Conservation (phyloP, 2,113 vertebrate species). For the Miniopterus natalensis region DNA sequence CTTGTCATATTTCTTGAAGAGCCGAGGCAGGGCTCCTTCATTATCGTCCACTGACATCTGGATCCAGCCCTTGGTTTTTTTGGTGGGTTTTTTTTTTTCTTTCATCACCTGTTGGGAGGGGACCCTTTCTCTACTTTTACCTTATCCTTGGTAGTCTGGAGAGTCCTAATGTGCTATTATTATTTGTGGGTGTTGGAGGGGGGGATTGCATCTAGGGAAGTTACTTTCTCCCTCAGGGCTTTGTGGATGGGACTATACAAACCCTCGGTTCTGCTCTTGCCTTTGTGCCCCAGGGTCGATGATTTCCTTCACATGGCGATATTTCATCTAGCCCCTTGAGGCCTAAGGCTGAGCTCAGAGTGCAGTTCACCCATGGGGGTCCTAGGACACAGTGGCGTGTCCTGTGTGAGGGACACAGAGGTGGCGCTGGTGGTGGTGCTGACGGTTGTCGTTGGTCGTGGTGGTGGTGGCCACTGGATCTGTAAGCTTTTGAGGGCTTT, state of each 20-base stretch:
- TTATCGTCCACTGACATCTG: not conserved
- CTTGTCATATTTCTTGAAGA: not conserved
- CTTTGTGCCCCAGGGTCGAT: not conserved
- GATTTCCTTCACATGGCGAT: not conserved
- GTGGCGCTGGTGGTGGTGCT: too few relatives aligned
- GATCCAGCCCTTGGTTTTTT: not conserved
- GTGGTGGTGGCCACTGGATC: not conserved
- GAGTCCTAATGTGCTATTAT: not conserved
- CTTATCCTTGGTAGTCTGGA: not conserved
- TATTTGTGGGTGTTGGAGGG: not conserved
- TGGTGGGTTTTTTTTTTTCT: not conserved
- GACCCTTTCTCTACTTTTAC: not conserved
- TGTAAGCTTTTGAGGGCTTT: not conserved
- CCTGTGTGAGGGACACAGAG: not conserved
- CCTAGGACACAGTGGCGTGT: not conserved
- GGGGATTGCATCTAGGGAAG: not conserved
- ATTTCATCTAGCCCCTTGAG: not conserved
- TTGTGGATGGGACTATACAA: not conserved
- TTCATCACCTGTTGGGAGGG: not conserved
- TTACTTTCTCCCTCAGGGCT: not conserved
- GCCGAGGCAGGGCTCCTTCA: not conserved
- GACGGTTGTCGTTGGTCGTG: too few relatives aligned
- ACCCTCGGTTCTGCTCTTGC: not conserved
- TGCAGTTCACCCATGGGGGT: not conserved
- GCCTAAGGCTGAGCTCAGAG: not conserved